Conservation (phyloP, 2,888 invertebrate species). For the Catonia carolina region DNA sequence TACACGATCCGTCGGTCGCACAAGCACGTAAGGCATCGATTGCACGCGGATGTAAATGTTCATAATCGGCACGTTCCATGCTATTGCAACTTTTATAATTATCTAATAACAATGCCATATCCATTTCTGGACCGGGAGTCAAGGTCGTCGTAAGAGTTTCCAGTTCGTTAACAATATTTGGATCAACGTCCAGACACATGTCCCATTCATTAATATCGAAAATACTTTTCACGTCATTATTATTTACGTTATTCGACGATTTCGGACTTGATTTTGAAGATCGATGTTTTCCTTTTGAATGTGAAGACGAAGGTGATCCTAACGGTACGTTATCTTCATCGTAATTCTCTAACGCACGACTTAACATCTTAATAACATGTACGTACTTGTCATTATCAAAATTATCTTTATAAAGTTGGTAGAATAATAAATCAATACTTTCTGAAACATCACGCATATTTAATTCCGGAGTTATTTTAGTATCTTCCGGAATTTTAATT, state of each 20-base stretch:
- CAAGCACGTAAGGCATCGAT: conserved; percentile 22
- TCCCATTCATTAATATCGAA: conserved; percentile 8
- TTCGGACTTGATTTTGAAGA: too few relatives aligned
- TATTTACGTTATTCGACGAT: too few relatives aligned
- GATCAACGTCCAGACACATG: conserved; percentile 30
- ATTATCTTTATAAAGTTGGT: conserved; percentile 1
- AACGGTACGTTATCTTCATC: too few relatives aligned
- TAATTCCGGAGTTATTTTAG: conserved; percentile 4
- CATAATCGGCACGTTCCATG: conserved; percentile 24
- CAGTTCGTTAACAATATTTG: conserved; percentile 26
- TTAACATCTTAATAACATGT: neutral
- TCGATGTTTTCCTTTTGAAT: too few relatives aligned
- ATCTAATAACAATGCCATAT: conserved; percentile 26
- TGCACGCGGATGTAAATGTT: conserved; percentile 22
- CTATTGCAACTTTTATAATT: conserved; percentile 27
- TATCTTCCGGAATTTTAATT: conserved; percentile 1
- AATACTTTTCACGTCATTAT: too few relatives aligned
- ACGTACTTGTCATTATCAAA: conserved; percentile 13
- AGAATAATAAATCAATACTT: conserved; percentile 15
- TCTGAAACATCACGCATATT: conserved; percentile 9
- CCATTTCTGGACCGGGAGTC: conserved; percentile 15
- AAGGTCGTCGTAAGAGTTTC: conserved; percentile 1
- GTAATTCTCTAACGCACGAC: too few relatives aligned
- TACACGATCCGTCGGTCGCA: conserved; percentile 31
- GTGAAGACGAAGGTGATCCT: too few relatives aligned